These are phyloP conservation scores for Drosophila seguyi DNA, from an alignment of 1,140 invertebrate species.

Conservation along the genomic window DNA sequence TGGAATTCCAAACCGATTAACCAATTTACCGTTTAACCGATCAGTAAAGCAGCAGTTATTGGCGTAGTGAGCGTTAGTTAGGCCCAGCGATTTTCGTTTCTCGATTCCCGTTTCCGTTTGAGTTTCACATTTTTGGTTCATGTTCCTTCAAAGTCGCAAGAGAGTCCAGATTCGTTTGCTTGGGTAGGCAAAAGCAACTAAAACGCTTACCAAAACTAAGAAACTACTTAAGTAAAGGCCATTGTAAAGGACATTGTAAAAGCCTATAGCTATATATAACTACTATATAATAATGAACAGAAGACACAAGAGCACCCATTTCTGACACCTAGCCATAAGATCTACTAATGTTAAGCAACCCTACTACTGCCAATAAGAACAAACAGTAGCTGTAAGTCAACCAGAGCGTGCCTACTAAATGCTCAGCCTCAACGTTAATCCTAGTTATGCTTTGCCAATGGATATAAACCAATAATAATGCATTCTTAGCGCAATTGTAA, in stretches of 20 bases:
- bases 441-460: constrained; percentile 60
- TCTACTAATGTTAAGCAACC: constrained; percentile 43
- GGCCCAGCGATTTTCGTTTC: constrained; percentile 42
- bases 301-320: constrained; percentile 80
- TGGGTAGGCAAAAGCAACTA: constrained; percentile 72
- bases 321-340: constrained; percentile 59
- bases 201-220: constrained; percentile 48
- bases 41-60: constrained; percentile 51
- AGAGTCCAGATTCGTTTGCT: constrained; percentile 72
- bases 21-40: constrained; percentile 29
- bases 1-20: constrained; percentile 16
- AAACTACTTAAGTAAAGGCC: constrained; percentile 31
- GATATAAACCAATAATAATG: constrained; percentile 40
- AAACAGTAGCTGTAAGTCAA: constrained; percentile 82
- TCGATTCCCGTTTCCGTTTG: constrained; percentile 29
- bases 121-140: constrained; percentile 43
- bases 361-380: constrained; percentile 84
- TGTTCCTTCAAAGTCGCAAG: constrained; percentile 50
- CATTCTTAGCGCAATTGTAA: constrained; percentile 65
- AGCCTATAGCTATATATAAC: constrained; percentile 31
- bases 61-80: constrained; percentile 47
- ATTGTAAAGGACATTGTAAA: constrained; percentile 44
- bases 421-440: constrained; percentile 36
- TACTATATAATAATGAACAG: constrained; percentile 53
- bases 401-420: constrained; percentile 56